Evolutionary conservation across 2,888 invertebrate genomes (phyloP).

Genomic region (Thalpophila matura): DNA sequence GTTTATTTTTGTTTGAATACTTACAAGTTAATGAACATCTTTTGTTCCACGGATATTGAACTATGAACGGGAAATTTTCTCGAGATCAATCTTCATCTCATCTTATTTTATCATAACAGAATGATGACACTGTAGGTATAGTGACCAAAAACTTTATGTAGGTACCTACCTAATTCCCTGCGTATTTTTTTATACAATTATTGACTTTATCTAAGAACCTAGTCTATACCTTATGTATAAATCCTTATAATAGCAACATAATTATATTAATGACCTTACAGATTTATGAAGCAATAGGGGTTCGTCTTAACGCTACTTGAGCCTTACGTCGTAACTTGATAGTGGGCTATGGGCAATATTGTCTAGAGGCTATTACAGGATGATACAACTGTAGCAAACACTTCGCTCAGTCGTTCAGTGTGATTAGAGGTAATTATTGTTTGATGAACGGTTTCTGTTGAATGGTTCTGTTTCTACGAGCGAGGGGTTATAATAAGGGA

Average conservation of each 20-base stretch:
- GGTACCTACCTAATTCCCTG: too few species aligned
- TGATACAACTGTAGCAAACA: neutral
- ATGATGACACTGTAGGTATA: too few species aligned
- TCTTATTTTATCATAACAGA: too few species aligned
- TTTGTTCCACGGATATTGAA: neutral
- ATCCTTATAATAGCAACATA: neutral
- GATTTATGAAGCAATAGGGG: constrained; percentile 17
- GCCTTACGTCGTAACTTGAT: constrained; percentile 14
- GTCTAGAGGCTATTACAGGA: neutral
- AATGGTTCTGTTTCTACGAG: too few species aligned
- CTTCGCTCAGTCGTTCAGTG: neutral
- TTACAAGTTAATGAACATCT: neutral
- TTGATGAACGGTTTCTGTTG: too few species aligned
- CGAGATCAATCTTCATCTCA: too few species aligned
- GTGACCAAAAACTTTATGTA: too few species aligned
- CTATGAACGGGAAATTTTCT: too few species aligned
- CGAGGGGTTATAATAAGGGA: too few species aligned
- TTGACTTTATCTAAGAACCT: too few species aligned
- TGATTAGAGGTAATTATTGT: neutral
- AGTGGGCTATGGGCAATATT: constrained; percentile 12
- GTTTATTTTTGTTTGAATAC: neutral
- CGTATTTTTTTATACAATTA: too few species aligned
- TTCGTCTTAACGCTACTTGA: constrained; percentile 7
- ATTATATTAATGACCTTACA: neutral
- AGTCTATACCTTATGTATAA: neutral